Base-by-base conservation (phyloP, 2,113 vertebrate genomes). In the Eurypyga helias region DNA sequence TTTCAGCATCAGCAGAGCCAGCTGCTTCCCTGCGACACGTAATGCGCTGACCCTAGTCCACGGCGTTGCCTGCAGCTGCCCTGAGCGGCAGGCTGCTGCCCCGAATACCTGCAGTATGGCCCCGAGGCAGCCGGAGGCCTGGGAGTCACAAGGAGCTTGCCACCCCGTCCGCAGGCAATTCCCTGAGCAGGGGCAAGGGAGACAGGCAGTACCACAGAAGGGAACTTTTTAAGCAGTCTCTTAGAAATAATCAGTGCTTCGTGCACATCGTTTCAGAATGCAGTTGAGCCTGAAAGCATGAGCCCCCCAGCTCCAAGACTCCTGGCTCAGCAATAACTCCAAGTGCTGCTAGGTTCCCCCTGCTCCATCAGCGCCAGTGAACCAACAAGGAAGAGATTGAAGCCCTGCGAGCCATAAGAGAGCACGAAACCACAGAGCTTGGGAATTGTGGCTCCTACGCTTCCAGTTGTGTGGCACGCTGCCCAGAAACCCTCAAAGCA, bases 401-500 rank as follows among this genome's bases (percentile, higher is more conserved):
- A 94, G 61, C 21, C 81, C 94, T 25, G 18, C 1, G 9, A 93
- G 73, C 45, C 41, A 3, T 23, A 70, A 60, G 52, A 75, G 18
- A 84, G 29, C 45, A 79, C 72, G 52, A 91, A 92, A 31, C 21
- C 45, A 23, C 45, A 62, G 26, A 76, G 41, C 33, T 54, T 49
- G 36, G 49, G 28, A 88, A 45, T 41, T 4, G 0, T 5, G 13
- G 57, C 33, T 91, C 33, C 72, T 58, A 4, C 1, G 5, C 43
- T 81, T 89, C 83, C 77, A 94, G 51, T 38, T 81, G 57, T 28
- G 61, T 75, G 91, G 75, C 96, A 80, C 0, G 0, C 31, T 87
- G 84, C 87, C 86, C 79, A 73, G 89, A 90, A 80, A 67, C 46
- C 82, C 95, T 93, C 81, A 58, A 45, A 95, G 58, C 10, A 87